These are phyloP conservation scores for Spisula subtruncata DNA, from an alignment of 2,888 invertebrate species.

Conservation along the genomic window DNA sequence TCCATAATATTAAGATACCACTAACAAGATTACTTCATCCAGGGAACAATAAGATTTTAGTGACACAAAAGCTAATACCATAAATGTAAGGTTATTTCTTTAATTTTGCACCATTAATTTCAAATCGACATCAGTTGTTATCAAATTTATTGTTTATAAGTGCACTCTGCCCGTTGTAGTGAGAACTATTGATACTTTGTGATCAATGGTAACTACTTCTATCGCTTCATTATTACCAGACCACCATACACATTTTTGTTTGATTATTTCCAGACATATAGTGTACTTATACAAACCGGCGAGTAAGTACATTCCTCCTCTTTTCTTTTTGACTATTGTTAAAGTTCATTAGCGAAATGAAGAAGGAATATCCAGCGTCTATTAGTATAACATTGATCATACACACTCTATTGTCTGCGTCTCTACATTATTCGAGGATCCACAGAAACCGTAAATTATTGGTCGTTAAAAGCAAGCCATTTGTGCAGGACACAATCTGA, in stretches of 20 bases:
- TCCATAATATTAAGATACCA: neutral
- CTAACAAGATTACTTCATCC: conserved; percentile 4
- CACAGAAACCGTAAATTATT: conserved; percentile 56
- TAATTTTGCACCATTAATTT: neutral
- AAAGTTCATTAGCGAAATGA: conserved; percentile 26
- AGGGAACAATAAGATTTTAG: conserved; percentile 17
- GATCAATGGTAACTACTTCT: neutral
- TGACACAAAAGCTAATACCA: neutral
- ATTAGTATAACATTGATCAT: conserved; percentile 33
- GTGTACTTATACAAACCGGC: neutral
- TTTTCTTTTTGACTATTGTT: neutral
- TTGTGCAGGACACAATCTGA: conserved; percentile 45
- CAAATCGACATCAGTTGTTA: conserved; percentile 5
- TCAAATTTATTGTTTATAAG: neutral
- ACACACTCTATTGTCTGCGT: conserved; percentile 20
- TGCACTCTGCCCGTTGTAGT: neutral
- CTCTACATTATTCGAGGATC: conserved; percentile 45
- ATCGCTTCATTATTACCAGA: neutral
- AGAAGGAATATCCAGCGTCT: too few relatives aligned
- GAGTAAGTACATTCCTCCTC: neutral
- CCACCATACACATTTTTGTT: neutral
- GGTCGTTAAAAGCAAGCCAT: conserved; percentile 57
- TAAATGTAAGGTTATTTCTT: conserved; percentile 13
- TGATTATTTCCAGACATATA: neutral
- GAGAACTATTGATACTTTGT: neutral